A percentile compares a stretch with the other conserved stretches of the same genome.
These are phyloP conservation scores for Cyprinella venusta DNA, from an alignment of 2,797 vertebrate genomes.

Conservation along the genomic window DNA sequence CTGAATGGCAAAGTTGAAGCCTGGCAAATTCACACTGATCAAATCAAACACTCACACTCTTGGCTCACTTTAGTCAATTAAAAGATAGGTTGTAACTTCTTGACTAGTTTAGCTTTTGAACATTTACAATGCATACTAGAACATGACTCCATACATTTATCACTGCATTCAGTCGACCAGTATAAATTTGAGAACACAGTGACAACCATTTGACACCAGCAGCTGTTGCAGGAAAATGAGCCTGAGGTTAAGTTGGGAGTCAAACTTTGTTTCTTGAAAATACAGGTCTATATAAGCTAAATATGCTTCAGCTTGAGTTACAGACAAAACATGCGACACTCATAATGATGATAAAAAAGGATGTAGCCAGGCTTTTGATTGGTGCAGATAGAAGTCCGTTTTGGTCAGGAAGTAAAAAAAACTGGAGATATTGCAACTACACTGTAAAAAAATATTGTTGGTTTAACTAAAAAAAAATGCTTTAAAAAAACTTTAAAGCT, in stretches of 20 bases:
- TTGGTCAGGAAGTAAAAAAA: background rate
- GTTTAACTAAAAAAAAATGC: too few species aligned
- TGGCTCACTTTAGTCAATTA: conserved; percentile 3
- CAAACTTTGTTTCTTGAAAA: conserved; percentile 6
- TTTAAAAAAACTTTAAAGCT: too few species aligned
- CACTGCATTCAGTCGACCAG: background rate
- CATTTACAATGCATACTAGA: background rate
- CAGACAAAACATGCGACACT: conserved; percentile 33
- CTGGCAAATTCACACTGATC: conserved; percentile 16
- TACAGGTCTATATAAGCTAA: background rate
- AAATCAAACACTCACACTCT: conserved; percentile 3
- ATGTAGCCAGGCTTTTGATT: background rate
- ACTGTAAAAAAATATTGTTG: too few species aligned
- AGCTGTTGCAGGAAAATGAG: conserved; percentile 33
- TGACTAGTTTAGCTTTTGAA: background rate
- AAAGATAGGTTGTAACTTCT: conserved; percentile 3
- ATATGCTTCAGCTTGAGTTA: conserved; percentile 32
- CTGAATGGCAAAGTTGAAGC: conserved; percentile 16
- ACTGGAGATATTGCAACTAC: background rate
- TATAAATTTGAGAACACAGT: conserved; percentile 30
- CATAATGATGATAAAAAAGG: too few species aligned
- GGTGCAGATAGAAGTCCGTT: background rate
- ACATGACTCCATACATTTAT: conserved; percentile 5
- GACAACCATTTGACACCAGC: conserved; percentile 42
- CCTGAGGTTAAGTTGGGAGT: conserved; percentile 32